A percentile compares a stretch with the other conserved stretches of the same genome.
phyloP scores from a whole-genome alignment of 2,113 vertebrate species.

The Xiphorhynchus elegans region DNA sequence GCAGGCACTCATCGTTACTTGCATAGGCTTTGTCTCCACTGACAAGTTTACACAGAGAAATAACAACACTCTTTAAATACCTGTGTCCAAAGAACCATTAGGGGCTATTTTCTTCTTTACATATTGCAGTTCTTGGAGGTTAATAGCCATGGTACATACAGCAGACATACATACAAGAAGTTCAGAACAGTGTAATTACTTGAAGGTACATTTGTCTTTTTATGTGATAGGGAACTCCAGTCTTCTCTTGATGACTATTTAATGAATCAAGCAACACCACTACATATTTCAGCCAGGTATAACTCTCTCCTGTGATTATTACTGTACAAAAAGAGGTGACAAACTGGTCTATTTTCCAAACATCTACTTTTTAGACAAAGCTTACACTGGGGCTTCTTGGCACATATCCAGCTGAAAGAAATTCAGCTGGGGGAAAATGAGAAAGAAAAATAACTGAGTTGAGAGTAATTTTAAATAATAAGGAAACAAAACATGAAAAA shows the following conservation, averaged over 20 bases:
- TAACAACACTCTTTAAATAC: neutral
- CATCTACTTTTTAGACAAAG: neutral
- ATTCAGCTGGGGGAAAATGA: neutral
- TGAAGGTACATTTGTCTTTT: conserved; percentile 27
- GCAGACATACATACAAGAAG: neutral
- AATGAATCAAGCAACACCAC: neutral
- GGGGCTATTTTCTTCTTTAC: neutral
- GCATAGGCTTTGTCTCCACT: neutral
- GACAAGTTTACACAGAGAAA: conserved; percentile 1
- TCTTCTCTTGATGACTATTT: conserved; percentile 32
- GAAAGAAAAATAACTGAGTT: neutral
- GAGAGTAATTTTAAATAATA: neutral
- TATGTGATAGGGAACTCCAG: neutral
- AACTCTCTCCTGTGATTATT: neutral
- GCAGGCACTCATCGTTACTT: neutral
- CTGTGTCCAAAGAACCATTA: neutral
- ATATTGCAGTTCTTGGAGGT: neutral
- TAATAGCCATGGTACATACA: neutral
- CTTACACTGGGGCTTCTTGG: neutral
- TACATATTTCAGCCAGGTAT: neutral
- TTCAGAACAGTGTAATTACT: neutral
- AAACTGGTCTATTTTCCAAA: neutral
- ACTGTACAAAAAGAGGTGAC: neutral
- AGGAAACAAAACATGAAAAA: neutral
- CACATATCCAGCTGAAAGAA: neutral